These are phyloP conservation scores for Chromoteleia sp. DNA, from an alignment of 2,888 invertebrate genomes.

Conservation along the genomic window DNA sequence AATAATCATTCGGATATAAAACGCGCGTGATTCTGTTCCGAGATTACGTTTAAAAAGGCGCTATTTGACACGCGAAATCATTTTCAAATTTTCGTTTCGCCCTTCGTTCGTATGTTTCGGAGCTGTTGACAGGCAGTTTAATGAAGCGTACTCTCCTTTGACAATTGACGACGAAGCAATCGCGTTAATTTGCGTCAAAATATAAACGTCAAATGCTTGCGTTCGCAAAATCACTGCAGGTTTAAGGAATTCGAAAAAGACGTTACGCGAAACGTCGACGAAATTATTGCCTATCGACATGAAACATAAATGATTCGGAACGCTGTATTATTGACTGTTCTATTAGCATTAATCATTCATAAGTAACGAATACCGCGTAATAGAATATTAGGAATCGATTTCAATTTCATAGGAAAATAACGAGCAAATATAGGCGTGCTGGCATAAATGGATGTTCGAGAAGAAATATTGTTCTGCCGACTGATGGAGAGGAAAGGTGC, in stretches of 20 bases:
- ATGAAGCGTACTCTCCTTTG: slow-evolving; percentile 66
- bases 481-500: slow-evolving; percentile 62
- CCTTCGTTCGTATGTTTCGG: slow-evolving; percentile 66
- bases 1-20: slow-evolving; percentile 80
- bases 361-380: slow-evolving; percentile 53
- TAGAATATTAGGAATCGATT: slow-evolving; percentile 70
- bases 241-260: slow-evolving; percentile 28
- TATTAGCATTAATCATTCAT: slow-evolving; percentile 59
- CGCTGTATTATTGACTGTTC: slow-evolving; percentile 47
- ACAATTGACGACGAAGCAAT: slow-evolving; percentile 69
- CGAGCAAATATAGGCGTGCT: slow-evolving; percentile 72
- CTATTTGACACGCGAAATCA: slow-evolving; percentile 77
- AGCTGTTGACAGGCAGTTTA: slow-evolving; percentile 69
- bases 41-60: slow-evolving; percentile 74
- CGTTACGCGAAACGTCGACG: slow-evolving; percentile 10
- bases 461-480: slow-evolving; percentile 69
- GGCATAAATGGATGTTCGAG: slow-evolving; percentile 61
- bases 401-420: slow-evolving; percentile 70
- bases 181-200: slow-evolving; percentile 58
- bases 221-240: slow-evolving; percentile 34
- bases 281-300: slow-evolving; percentile 44
- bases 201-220: slow-evolving; percentile 59
- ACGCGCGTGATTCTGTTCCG: slow-evolving; percentile 74
- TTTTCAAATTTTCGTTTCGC: slow-evolving; percentile 67
- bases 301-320: slow-evolving; percentile 47